phyloP scores from a whole-genome alignment of 2,797 vertebrate species.

The Aplochiton taeniatus region DNA sequence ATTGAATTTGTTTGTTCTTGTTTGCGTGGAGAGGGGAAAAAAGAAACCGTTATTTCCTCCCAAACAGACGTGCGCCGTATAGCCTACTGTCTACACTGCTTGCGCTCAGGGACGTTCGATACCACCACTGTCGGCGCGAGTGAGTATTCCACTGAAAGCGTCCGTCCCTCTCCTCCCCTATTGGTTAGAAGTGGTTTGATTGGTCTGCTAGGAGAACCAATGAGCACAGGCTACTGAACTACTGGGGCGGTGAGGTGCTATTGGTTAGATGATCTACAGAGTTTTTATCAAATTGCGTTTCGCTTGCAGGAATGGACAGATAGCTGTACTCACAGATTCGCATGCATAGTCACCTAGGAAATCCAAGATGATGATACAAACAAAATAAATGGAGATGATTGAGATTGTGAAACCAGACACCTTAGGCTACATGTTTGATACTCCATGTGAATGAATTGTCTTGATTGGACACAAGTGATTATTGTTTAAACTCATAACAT shows the following conservation, averaged over 20 bases:
- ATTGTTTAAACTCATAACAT: too few species aligned
- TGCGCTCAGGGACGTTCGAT: conserved; percentile 73
- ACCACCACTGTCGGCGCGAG: conserved; percentile 71
- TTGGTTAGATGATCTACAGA: conserved; percentile 46
- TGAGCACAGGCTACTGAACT: conserved; percentile 12
- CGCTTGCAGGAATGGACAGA: conserved; percentile 43
- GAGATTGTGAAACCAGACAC: too few species aligned
- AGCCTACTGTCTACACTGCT: conserved; percentile 68
- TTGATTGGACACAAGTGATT: too few species aligned
- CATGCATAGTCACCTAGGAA: too few species aligned
- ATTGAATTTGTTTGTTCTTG: conserved; percentile 60
- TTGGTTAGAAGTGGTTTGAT: conserved; percentile 56
- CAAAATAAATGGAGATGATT: too few species aligned
- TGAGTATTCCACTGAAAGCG: conserved; percentile 59
- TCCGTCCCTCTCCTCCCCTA: conserved; percentile 52
- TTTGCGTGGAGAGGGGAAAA: conserved; percentile 60
- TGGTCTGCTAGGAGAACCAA: conserved; percentile 51
- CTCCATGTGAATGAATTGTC: too few species aligned
- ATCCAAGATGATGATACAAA: too few species aligned
- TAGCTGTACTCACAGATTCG: conserved; percentile 46
- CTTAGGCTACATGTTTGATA: too few species aligned
- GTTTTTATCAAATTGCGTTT: conserved; percentile 51
- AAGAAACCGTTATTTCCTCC: conserved; percentile 72
- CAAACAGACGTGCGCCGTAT: conserved; percentile 60
- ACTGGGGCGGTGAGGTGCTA: conserved; percentile 32